Evolutionary conservation across 2,888 invertebrate genomes (phyloP), one percentile per base, ranked within the genome.

Genomic region (Aspidiotus rigidus): DNA sequence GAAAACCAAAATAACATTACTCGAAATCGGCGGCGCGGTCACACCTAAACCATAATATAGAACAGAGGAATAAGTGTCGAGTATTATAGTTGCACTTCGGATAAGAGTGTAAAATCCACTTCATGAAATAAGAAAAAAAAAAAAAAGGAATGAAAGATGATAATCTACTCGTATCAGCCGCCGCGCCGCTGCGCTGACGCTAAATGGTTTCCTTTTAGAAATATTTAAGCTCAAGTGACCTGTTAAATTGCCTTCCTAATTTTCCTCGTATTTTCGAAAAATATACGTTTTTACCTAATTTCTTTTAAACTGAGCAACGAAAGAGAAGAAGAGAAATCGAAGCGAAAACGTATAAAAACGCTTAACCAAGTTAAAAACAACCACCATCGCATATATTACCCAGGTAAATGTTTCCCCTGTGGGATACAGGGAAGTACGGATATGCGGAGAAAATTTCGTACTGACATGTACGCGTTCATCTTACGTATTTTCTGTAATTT

Each of bases 391-490:
- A 53, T 63, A 63, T 63, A 28, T 63, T 54, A 63, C 15, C 63
- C 63, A 63, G 63, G 63, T 63, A 63, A 63, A 63, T 63, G 63
- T 63, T 63, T 5, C 63, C 54, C 28, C 63, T 15, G 53, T 13
- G 63, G 63, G 44, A 63, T 63, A 63, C 49, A 63, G 53, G 63
- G 53, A 63, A 49, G n/a, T 13, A 49, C 54, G 63, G 54, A 28
- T 28, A 15, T 15, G n/a, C 53, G 9, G n/a, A 15, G 49, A 53
- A 62, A n/a, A 49, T 49, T 62, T 53, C 13, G 63, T 16, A 39
- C 17, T 17, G 17, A 28, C 39, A 53, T 16, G 53, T 44, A 11
- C 11, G 53, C 44, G 39, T 63, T 13, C 64, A 64, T 64, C 54
- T 64, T 64, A 64, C 28, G 28, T 28, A 53, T 10, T n/a, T 49